Conservation (phyloP, 2,888 invertebrate species). For the Chrysolina haemoptera region DNA sequence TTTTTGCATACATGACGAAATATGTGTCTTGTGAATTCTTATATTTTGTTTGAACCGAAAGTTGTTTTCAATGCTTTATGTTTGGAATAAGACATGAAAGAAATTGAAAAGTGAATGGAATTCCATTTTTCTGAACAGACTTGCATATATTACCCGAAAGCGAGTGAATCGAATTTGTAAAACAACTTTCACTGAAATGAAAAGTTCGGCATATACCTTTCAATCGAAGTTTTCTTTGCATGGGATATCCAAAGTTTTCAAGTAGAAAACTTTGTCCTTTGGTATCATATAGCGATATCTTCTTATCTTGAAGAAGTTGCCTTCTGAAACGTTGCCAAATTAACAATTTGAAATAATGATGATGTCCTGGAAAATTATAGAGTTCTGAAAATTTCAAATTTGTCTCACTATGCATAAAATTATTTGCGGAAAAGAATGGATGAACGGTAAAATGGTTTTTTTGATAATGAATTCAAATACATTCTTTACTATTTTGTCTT, state of each 20-base stretch:
- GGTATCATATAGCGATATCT: no score
- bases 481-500: no score
- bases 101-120: constrained; percentile 22
- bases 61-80: not conserved
- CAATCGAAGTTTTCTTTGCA: not conserved
- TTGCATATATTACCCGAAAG: constrained; percentile 2
- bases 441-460: no score
- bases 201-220: constrained; percentile 22
- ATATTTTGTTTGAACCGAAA: not conserved
- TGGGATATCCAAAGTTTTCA: constrained; percentile 5
- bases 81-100: constrained; percentile 8
- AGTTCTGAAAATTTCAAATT: no score
- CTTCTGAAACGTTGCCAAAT: no score
- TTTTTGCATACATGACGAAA: not conserved
- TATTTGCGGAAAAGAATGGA: no score
- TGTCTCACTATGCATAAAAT: no score
- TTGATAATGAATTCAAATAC: no score
- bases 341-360: no score
- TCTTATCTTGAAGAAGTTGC: no score
- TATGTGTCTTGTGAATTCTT: not conserved
- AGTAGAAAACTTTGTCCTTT: no score
- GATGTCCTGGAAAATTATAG: no score
- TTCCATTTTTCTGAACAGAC: not conserved
- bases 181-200: constrained; percentile 16
- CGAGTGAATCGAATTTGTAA: constrained; percentile 16